Evolutionary conservation across 2,113 vertebrate genomes (phyloP).

Genomic region (Phodopus roborovskii): DNA sequence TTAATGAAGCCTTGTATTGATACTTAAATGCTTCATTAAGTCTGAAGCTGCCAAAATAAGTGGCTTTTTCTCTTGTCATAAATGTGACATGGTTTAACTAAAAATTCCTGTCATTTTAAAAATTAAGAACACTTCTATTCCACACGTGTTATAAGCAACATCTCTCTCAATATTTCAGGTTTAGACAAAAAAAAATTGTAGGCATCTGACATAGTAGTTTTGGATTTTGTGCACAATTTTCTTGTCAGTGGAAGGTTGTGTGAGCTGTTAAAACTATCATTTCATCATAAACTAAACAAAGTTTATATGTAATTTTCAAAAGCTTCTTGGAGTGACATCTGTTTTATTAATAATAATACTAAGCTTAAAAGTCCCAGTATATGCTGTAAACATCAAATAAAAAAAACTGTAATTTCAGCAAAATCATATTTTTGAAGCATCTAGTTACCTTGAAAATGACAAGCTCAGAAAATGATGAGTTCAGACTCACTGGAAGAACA

Average conservation of each 20-base stretch:
- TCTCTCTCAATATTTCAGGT: conserved; percentile 77
- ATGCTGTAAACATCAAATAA: conserved; percentile 83
- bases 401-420: conserved; percentile 85
- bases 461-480: conserved; percentile 75
- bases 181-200: conserved; percentile 79
- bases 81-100: conserved; percentile 85
- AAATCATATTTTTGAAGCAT: conserved; percentile 82
- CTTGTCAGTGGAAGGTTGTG: conserved; percentile 79
- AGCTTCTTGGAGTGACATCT: conserved; percentile 84
- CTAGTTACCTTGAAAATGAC: conserved; percentile 73
- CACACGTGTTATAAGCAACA: conserved; percentile 79
- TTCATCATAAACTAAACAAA: conserved; percentile 82
- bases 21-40: conserved; percentile 85
- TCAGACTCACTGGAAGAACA: conserved; percentile 83
- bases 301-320: conserved; percentile 84
- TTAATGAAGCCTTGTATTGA: conserved; percentile 85
- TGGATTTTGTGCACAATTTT: conserved; percentile 83
- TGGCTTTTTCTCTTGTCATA: conserved; percentile 85
- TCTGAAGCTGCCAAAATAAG: conserved; percentile 84
- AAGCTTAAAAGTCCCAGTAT: conserved; percentile 79
- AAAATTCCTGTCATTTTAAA: conserved; percentile 82
- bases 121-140: conserved; percentile 85
- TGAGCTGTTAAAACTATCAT: conserved; percentile 80
- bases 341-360: conserved; percentile 80
- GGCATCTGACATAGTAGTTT: conserved; percentile 82